phyloP scores from a whole-genome alignment of 1,140 invertebrate species.

The Drosophila orosa region DNA sequence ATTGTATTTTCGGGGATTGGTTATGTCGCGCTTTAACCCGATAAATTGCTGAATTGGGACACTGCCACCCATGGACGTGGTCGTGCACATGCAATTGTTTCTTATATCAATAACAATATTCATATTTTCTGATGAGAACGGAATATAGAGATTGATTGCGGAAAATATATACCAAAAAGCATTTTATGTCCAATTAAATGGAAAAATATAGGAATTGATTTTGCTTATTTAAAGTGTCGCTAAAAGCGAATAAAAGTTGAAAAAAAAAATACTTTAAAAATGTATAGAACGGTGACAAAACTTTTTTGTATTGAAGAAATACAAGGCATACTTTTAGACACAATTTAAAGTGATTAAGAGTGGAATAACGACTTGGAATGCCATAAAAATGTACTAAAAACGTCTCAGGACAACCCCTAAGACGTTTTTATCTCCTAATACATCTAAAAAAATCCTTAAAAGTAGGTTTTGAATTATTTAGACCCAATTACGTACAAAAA shows the following conservation, averaged over 20 bases:
- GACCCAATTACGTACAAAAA: no score
- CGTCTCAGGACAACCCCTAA: not conserved
- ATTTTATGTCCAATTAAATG: conserved; percentile 2
- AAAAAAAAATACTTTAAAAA: not conserved
- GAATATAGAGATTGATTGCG: not conserved
- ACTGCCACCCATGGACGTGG: not conserved
- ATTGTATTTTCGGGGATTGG: conserved; percentile 6
- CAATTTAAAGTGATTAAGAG: not conserved
- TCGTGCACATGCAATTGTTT: not conserved
- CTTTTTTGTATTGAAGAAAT: not conserved
- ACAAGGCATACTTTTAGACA: not conserved
- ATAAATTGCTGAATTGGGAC: conserved; percentile 38
- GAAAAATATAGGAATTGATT: not conserved
- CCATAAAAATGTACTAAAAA: not conserved
- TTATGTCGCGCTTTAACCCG: conserved; percentile 20
- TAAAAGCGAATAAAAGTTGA: not conserved
- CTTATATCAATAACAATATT: conserved; percentile 13
- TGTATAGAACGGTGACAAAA: not conserved
- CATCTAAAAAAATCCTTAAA: not conserved
- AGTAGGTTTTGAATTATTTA: no score
- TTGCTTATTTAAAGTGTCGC: not conserved
- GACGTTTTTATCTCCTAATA: no score
- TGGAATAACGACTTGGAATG: not conserved
- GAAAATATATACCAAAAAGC: not conserved
- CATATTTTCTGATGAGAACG: not conserved